Evolutionary conservation across 2,113 vertebrate genomes (phyloP), one percentile per base, ranked within the genome.

Genomic region (Malurus cyaneus): DNA sequence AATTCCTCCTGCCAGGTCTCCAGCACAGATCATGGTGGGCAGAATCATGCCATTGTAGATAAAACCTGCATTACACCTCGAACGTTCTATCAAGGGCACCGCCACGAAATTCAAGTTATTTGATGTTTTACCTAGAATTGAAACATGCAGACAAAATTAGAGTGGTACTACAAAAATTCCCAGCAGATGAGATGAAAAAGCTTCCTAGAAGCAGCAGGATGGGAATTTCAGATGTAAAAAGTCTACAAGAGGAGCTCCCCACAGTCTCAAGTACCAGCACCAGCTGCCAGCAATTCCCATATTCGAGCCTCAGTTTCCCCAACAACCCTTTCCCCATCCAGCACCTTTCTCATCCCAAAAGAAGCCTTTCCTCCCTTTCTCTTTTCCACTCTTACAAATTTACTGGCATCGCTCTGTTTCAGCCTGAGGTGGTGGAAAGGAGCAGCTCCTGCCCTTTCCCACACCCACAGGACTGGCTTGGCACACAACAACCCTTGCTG

Each of bases 1-100:
- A 4, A 98, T 26, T 52, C 95, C 96, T 62, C 99, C 99, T 42
- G 6, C 1, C 54, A 99, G 97, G 41, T 87, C 97, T 10, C 99
- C 99, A 1, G 99, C 99, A 86, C 99, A 99, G 91, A 99, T 73
- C 99, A 99, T 99, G 60, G 97, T 93, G 11, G 98, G n/a, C 3
- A 98, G 98, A 93, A 99, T 57, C 25, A 69, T 18, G 32, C 97
- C 97, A 6, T 96, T 25, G 34, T 99, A 98, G 54, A 98, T 71
- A 2, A 5, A 6, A 39, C 2, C 4, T 8, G 11, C 54, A 94
- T 99, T 99, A 76, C 99, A 99, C 2, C 1, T 90, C 3, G 62
- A 25, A 19, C 29, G 89, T 84, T 97, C 97, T 65, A 99, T 98
- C 32, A 99, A 92, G 18, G 76, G 93, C 66, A 99, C 98, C 14